Base-by-base conservation (phyloP, 2,888 invertebrate species). In the Mythimna impura region DNA sequence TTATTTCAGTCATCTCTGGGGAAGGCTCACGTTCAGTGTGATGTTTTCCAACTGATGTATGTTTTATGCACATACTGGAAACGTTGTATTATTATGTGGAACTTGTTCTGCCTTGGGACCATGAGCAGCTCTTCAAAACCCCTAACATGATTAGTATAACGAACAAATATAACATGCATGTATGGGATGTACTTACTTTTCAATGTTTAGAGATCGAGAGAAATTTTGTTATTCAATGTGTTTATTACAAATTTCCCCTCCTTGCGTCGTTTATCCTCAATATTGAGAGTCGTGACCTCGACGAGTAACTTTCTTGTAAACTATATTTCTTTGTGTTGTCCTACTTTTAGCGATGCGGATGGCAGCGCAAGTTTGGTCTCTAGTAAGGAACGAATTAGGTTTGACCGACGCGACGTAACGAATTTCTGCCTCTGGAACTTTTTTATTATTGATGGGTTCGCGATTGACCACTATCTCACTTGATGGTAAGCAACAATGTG, bases 11-110 rank as follows among this genome's bases (percentile, higher is more conserved):
- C 10, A 10, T 73, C 64, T 61, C 80, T 25, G n/a, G 61, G 64
- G 74, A 65, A 4, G 36, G n/a, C 50, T 76, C 47, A 54, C 54
- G 36, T 25, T 64, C 25, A 61, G 17, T 17, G 8, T 8, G 10
- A 73, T 79, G 57, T 52, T 47, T 43, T 58, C 54, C 25, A 17
- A 34, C 36, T 57, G 55, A 73, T 52, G 61, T 43, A 65, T 79
- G 25, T 34, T 50, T 73, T 55, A 60, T 61, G 79, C 61, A 40
- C 54, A 22, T 58, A 54, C 62, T 17, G 22, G 17, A 55, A 50
- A 57, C 17, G 34, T 71, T 71, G 40, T 62, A n/a, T 30, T 62
- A n/a, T 30, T 34, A 17, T 34, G 43, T 36, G 30, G 1, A 36
- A 36, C 36, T 50, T 55, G n/a, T 52, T 71, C 22, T 54, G 25